phyloP scores from a whole-genome alignment of 2,113 vertebrate genomes.

The Elgaria multicarinata region DNA sequence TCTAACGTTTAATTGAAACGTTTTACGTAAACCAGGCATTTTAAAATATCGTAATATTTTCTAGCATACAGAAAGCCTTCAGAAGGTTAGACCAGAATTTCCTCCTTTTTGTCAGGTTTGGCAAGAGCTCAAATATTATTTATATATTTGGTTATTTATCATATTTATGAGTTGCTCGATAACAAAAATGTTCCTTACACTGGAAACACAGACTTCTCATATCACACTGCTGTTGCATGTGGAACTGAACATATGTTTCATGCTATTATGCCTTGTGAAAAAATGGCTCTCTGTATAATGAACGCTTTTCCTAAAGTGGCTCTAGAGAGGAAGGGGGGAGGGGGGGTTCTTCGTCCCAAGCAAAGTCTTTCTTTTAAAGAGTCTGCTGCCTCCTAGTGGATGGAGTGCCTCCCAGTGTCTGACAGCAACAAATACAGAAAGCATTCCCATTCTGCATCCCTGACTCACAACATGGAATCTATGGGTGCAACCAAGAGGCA shows the following conservation, averaged over 20 bases:
- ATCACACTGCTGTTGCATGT: not conserved
- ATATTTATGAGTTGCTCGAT: not conserved
- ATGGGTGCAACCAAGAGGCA: not conserved
- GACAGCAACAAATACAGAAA: not conserved
- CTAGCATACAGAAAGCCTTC: not conserved
- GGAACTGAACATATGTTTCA: not conserved
- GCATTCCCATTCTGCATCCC: not conserved
- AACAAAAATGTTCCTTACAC: not conserved
- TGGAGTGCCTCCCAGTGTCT: too few relatives aligned
- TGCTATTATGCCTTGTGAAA: not conserved
- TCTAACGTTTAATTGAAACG: not conserved
- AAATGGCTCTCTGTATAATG: not conserved
- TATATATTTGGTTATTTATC: too few relatives aligned
- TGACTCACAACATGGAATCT: not conserved
- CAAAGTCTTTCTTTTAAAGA: too few relatives aligned
- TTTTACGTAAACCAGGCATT: not conserved
- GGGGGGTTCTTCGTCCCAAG: not conserved
- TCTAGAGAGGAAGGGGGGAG: not conserved
- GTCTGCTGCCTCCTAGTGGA: too few relatives aligned
- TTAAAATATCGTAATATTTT: not conserved
- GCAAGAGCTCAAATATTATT: not conserved
- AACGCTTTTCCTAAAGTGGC: not conserved
- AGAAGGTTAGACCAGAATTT: not conserved
- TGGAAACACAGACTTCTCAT: not conserved
- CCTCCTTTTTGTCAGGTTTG: not conserved